Base-by-base conservation (phyloP, 2,888 invertebrate genomes). In the Panorpa germanica region DNA sequence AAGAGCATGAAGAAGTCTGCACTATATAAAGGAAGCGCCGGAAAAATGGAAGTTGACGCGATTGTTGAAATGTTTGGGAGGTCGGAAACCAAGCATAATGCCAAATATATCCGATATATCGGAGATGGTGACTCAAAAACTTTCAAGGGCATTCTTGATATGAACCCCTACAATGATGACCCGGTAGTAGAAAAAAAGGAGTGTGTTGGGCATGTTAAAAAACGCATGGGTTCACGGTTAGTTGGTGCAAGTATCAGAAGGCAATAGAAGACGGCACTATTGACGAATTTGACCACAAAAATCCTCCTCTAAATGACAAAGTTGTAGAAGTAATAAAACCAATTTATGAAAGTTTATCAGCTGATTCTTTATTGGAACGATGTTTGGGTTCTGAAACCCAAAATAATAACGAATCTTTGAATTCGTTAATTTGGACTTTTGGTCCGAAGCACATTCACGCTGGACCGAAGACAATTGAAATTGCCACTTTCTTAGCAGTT, bases 41-140 rank as follows among this genome's bases (percentile, higher is more conserved):
- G 37, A 10, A 32, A 34, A 30, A 37, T 37, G 36, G 36, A 37
- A 25, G 29, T 34, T 9, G 32, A 34, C 27, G 37, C 22, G 18
- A 21, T 37, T 6, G 27, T 34, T n/a, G 29, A 37, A 25, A 37
- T 37, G 28, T 37, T 37, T 14, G n/a, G 12, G 4, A 28, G 36
- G 15, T 37, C 36, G 8, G 32, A 16, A n/a, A 15, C 28, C 17
- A 34, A 30, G 19, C 34, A 37, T 14, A 12, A 18, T 10, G 29
- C 35, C n/a, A 7, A 28, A 19, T 37, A 38, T 28, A 25, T 21
- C 6, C 16, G 18, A 12, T 37, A 37, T 33, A 35, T 35, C n/a
- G 30, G 35, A 14, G 37, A 36, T 35, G 34, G 37, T 11, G 37
- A 37, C 28, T 18, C 29, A n/a, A n/a, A n/a, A n/a, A n/a, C n/a